Conservation (phyloP, 23 tunicate species). For the Styela clava region DNA sequence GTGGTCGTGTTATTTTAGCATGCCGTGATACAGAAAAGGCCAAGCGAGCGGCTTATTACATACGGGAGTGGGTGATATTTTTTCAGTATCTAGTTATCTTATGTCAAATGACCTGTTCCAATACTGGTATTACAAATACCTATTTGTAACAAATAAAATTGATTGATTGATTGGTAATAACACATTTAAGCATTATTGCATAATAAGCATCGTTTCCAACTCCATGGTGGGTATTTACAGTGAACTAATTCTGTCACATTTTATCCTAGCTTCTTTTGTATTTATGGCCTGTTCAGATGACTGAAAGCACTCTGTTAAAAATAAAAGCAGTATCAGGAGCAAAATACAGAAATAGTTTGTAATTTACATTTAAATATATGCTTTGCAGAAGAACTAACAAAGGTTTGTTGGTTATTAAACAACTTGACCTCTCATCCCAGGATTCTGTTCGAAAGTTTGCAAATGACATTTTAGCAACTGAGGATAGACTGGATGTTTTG, state of each 20-base stretch:
- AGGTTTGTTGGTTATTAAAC: constrained; percentile 15
- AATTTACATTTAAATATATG: neutral
- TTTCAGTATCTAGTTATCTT: no score
- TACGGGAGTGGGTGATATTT: constrained; percentile 19
- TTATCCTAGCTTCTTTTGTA: neutral
- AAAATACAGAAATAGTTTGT: neutral
- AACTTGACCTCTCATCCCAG: constrained; percentile 8
- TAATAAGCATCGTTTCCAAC: no score
- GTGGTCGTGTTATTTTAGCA: constrained; percentile 25
- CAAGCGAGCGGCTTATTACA: neutral
- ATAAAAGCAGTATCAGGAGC: no score
- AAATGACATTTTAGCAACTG: neutral
- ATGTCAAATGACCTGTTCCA: no score
- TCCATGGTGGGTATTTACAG: no score
- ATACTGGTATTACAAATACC: no score
- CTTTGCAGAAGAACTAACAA: constrained; percentile 12
- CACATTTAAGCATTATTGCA: no score
- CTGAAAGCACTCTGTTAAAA: no score
- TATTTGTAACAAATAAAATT: no score
- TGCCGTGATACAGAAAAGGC: constrained; percentile 24
- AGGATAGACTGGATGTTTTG: constrained; percentile 15
- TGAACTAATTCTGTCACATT: no score
- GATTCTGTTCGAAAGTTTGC: constrained; percentile 9
- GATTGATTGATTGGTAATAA: no score
- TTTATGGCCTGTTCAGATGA: no score